Conservation (phyloP, 1,140 invertebrate genomes). For the Drosophila burlai region DNA sequence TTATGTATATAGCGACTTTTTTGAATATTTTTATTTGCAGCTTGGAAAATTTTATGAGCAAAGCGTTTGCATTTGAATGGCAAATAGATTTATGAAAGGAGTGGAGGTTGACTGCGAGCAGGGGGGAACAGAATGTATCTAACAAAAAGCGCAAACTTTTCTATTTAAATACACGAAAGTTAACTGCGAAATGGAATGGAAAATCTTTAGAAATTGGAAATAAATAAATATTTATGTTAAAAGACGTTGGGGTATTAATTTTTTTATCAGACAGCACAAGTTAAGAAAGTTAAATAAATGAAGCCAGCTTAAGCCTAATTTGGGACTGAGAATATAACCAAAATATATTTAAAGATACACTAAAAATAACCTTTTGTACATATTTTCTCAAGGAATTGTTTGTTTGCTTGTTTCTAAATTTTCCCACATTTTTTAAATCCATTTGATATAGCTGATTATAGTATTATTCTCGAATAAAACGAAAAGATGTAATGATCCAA, state of each 20-base stretch:
- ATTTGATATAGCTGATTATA: neutral
- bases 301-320: neutral
- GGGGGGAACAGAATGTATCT: slow-evolving; percentile 10
- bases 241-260: neutral
- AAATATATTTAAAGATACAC: neutral
- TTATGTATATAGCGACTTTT: slow-evolving; percentile 59
- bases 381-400: too few relatives aligned
- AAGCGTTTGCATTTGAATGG: slow-evolving; percentile 74
- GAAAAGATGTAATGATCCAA: too few relatives aligned
- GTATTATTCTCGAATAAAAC: neutral
- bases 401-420: too few relatives aligned
- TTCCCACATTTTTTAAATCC: too few relatives aligned
- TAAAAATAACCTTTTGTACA: neutral
- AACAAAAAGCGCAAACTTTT: slow-evolving; percentile 56
- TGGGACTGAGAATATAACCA: neutral
- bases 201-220: slow-evolving; percentile 18
- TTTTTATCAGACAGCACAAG: neutral
- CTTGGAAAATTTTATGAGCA: slow-evolving; percentile 60
- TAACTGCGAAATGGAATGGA: slow-evolving; percentile 10
- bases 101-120: slow-evolving; percentile 18
- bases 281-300: neutral
- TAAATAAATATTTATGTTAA: neutral
- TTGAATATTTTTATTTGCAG: slow-evolving; percentile 72
- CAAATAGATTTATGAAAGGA: slow-evolving; percentile 63
- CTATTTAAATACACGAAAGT: slow-evolving; percentile 52